Evolutionary conservation across 2,888 invertebrate species (phyloP).

Genomic region (Cephalotes varians): DNA sequence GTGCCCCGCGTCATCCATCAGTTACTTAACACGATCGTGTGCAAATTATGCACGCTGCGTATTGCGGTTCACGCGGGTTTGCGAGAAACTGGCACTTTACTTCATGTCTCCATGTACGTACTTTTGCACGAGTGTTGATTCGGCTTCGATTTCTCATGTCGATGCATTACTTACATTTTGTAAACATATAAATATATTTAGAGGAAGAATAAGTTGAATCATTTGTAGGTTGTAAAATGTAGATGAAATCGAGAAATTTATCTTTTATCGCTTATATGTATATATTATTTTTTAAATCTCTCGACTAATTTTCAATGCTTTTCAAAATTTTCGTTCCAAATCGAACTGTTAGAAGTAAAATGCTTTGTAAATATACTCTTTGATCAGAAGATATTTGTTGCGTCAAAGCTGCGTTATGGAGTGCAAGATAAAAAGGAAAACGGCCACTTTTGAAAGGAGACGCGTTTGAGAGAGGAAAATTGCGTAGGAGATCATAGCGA

Average conservation of each 20-base stretch:
- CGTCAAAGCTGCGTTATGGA: background rate
- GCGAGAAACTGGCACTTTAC: background rate
- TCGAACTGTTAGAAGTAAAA: background rate
- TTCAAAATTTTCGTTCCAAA: background rate
- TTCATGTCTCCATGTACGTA: background rate
- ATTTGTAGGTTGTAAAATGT: background rate
- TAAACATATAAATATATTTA: background rate
- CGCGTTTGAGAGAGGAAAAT: conserved; percentile 26
- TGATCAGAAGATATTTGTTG: background rate
- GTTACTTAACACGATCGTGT: background rate
- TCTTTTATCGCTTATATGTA: background rate
- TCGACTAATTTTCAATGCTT: background rate
- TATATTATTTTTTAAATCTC: background rate
- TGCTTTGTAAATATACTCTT: background rate
- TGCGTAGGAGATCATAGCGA: conserved; percentile 26
- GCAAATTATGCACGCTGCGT: background rate
- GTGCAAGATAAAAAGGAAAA: conserved; percentile 9
- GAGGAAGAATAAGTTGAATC: background rate
- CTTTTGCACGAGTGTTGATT: background rate
- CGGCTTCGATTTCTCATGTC: background rate
- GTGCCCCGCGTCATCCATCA: background rate
- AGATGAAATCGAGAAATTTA: background rate
- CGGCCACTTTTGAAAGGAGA: background rate
- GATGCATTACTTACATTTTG: background rate
- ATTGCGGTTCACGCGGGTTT: conserved; percentile 4